Evolutionary conservation across 2,888 invertebrate genomes (phyloP), one percentile per base, ranked within the genome.

Genomic region (Rambutsinella grinnellia): DNA sequence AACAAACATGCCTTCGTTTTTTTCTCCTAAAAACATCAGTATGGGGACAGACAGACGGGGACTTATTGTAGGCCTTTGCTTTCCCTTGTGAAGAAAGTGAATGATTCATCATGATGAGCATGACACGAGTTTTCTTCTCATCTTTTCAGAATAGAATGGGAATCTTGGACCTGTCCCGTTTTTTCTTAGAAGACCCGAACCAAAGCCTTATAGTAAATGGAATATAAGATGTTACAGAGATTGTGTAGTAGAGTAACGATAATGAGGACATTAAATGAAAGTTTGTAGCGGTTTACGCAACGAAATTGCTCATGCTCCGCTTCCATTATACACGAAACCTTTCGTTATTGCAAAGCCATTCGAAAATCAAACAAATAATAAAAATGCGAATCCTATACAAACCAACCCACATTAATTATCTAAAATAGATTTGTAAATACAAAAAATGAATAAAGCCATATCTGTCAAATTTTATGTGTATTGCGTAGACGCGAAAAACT

Each of bases 61-160:
- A 68, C 54, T 63, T 63, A 56, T 60, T 61, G 53, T 56, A 15
- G 15, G 17, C 10, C 54, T 54, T 10, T 54, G 10, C 23, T 15
- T 56, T 24, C 24, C 23, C 54, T 21, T 53, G 19, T 10, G 44
- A 49, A 61, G 44, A 36, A 46, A 53, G 36, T 51, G 23, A 54
- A 72, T 72, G 72, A 72, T 57, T 72, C 72, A 72, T 36, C 5
- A 13, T 36, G 36, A 8, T 72, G n/a, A n/a, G n/a, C n/a, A n/a
- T n/a, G 62, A 51, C 65, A 72, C 36, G 72, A 61, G 72, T 65
- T 57, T 24, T 60, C 51, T 13, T 17, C 6, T 6, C 15, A 57
- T 19, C 27, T 28, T 57, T 21, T 28, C 36, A 19, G n/a, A 19
- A 57, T 47, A n/a, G 17, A 53, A 23, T 24, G n/a, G 2, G 56